A percentile compares a stretch with the other conserved stretches of the same genome.
These are phyloP conservation scores for Harmothoe impar DNA, from an alignment of 2,888 invertebrate species.

Conservation along the genomic window DNA sequence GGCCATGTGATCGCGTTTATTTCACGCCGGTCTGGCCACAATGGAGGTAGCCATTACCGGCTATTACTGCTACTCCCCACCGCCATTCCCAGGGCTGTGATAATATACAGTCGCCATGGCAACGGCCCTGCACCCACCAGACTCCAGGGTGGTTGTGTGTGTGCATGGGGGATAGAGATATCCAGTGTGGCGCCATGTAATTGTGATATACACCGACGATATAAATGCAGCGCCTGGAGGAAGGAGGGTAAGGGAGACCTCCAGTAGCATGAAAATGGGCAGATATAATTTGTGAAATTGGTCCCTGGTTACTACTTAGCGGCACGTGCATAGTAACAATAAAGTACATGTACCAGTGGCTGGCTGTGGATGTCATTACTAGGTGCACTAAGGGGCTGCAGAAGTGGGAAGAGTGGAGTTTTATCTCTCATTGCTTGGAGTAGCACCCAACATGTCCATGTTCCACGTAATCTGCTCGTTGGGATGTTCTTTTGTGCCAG, in stretches of 20 bases:
- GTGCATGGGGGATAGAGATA: neutral
- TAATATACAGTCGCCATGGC: constrained; percentile 57
- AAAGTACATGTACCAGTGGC: neutral
- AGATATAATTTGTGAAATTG: constrained; percentile 7
- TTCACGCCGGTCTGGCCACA: constrained; percentile 43
- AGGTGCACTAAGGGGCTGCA: neutral
- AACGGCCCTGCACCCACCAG: constrained; percentile 20
- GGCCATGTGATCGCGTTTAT: constrained; percentile 48
- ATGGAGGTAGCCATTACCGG: constrained; percentile 25
- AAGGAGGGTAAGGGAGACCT: too few relatives aligned
- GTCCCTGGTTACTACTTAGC: neutral
- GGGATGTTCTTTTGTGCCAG: too few relatives aligned
- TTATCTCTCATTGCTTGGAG: neutral
- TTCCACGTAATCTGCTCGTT: neutral
- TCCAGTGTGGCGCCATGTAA: neutral
- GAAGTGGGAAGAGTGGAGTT: neutral
- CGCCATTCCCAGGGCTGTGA: constrained; percentile 8
- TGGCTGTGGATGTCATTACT: neutral
- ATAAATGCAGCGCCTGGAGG: too few relatives aligned
- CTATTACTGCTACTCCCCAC: constrained; percentile 31
- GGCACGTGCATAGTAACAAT: neutral
- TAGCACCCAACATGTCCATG: neutral
- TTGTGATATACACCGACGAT: too few relatives aligned
- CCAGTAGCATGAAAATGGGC: neutral
- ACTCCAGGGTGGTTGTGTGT: neutral